Conservation (phyloP, 2,113 vertebrate genomes). For the Malurus melanocephalus region DNA sequence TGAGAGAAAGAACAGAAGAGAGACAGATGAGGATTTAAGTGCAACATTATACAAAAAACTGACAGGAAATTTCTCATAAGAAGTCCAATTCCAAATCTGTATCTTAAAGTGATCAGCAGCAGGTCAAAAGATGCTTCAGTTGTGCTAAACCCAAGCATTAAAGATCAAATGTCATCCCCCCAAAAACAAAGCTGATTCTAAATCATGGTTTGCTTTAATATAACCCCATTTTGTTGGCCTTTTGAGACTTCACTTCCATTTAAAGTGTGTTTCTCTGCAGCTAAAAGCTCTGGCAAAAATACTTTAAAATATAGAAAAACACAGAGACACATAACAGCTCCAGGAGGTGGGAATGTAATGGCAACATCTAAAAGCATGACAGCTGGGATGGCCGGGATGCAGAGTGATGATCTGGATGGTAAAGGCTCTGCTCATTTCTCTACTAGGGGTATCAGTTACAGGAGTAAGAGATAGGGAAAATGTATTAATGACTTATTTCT, state of each 20-base stretch:
- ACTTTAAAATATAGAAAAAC: neutral
- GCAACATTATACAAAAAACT: neutral
- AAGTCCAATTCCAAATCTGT: neutral
- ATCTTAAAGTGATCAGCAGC: neutral
- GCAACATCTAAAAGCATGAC: neutral
- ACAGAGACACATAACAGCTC: neutral
- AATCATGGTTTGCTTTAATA: neutral
- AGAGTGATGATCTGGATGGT: neutral
- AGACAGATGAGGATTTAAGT: neutral
- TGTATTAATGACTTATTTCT: neutral
- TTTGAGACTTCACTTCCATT: neutral
- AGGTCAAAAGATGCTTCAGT: neutral
- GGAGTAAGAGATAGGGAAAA: neutral
- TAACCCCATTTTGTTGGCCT: neutral
- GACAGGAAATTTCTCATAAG: neutral
- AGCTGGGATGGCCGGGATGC: neutral
- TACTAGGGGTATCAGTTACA: neutral
- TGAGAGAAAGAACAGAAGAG: neutral
- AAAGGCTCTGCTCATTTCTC: neutral
- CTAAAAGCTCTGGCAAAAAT: neutral
- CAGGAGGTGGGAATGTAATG: neutral
- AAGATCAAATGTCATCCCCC: neutral
- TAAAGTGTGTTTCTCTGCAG: neutral
- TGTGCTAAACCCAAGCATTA: neutral
- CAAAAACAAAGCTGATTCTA: neutral